A percentile compares a stretch with the other conserved stretches of the same genome.
phyloP scores from a whole-genome alignment of 2,888 invertebrate species.

The Alloplasta piceator region DNA sequence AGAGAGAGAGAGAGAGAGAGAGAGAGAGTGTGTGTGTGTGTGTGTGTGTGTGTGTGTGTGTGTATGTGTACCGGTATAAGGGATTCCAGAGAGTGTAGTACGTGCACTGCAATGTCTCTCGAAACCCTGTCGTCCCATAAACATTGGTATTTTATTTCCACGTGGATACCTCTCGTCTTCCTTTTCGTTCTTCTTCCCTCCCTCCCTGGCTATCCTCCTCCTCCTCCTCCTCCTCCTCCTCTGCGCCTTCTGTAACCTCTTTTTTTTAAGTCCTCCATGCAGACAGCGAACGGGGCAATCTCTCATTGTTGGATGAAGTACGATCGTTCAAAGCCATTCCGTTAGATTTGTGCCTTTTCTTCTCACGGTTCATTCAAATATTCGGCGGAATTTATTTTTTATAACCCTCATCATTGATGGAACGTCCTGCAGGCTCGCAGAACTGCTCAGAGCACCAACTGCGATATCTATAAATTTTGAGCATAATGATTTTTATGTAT shows the following conservation, averaged over 20 bases:
- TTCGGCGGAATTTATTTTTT: slow-evolving; percentile 38
- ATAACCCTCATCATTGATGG: too few relatives aligned
- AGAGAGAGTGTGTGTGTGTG: slow-evolving; percentile 1
- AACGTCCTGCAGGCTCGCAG: too few relatives aligned
- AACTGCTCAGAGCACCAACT: too few relatives aligned
- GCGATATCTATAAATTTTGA: too few relatives aligned
- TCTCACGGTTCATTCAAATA: slow-evolving; percentile 41
- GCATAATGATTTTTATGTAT: too few relatives aligned
- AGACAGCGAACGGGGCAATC: slow-evolving; percentile 59
- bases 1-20: too few relatives aligned
- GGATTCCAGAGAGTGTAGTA: slow-evolving; percentile 58
- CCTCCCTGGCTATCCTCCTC: slow-evolving; percentile 1
- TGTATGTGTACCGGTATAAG: slow-evolving; percentile 53
- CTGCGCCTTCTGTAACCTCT: slow-evolving; percentile 15
- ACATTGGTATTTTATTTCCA: slow-evolving; percentile 77
- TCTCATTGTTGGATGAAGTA: slow-evolving; percentile 63
- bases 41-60: not conserved
- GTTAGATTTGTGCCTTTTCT: slow-evolving; percentile 31
- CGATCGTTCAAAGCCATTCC: slow-evolving; percentile 42
- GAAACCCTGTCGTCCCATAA: slow-evolving; percentile 72
- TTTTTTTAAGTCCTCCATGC: slow-evolving; percentile 63
- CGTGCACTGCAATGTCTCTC: slow-evolving; percentile 61
- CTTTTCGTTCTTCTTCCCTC: slow-evolving; percentile 37
- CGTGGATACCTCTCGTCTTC: slow-evolving; percentile 68
- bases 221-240: slow-evolving; percentile 8